Evolutionary conservation across 2,888 invertebrate species (phyloP), one percentile per base, ranked within the genome.

Genomic region (Lochmaea crataegi): DNA sequence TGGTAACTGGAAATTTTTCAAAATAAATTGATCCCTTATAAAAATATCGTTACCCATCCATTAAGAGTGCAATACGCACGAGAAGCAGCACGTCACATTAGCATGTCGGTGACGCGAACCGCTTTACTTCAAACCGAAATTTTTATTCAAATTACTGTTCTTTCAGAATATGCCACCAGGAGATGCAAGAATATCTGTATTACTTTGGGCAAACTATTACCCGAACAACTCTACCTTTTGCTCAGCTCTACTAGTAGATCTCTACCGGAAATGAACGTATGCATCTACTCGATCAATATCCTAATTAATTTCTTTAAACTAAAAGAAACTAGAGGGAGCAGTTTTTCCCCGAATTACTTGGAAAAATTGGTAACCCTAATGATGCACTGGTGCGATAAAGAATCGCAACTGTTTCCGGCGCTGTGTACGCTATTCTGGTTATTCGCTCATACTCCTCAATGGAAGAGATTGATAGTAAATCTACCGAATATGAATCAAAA

Each of bases 261-360:
- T 38, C 85, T 90, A 67, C 91, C 91, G 2, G 91, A 92, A 81
- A 87, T 91, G 79, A 88, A 90, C 77, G 88, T 90, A 63, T 87
- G 90, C 63, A 88, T 88, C 58, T 86, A 87, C 16, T 89, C 89
- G 0, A 87, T 89, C 5, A 88, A 89, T 18, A 89, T 93, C 58
- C 88, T 94, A 45, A 90, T 93, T 58, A 94, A 93, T 82, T 85
- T 94, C 75, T 89, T 91, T 12, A 90, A 93, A 72, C 92, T 91
- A 79, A 87, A 87, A 66, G 85, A 88, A 65, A 92, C 92, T 0
- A 90, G 89, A 11, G 88, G 88, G 0, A 89, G 89, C 78, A 90
- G 91, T 71, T 92, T 92, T 84, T 84, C 90, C 88, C 89, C 90
- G 77, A 87, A 90, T 51, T 89, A 90, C 65, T 88, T 93, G 22